Conservation (phyloP, 1,140 invertebrate species). For the Centruroides vittatus region DNA sequence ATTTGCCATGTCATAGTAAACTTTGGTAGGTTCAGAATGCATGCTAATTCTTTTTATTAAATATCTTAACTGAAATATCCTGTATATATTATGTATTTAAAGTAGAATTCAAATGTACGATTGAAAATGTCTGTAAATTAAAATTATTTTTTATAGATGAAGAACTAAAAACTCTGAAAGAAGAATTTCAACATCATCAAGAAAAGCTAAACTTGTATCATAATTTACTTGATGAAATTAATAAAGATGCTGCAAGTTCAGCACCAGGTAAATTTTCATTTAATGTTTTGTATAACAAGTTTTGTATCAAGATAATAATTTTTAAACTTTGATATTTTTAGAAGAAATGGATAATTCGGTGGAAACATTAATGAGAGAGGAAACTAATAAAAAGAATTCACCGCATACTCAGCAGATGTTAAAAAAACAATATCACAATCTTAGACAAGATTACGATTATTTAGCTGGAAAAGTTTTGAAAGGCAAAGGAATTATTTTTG, state of each 20-base stretch:
- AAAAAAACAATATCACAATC: constrained; percentile 56
- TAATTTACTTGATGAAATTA: constrained; percentile 48
- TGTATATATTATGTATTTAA: too few relatives aligned
- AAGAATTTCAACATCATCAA: constrained; percentile 84
- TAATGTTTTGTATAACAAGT: too few relatives aligned
- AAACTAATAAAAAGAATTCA: constrained; percentile 11
- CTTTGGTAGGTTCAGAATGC: too few relatives aligned
- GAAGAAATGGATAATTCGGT: constrained; percentile 21
- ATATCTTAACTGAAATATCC: too few relatives aligned
- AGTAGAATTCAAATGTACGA: too few relatives aligned
- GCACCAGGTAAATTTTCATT: too few relatives aligned
- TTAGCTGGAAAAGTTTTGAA: constrained; percentile 54
- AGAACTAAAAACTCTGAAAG: constrained; percentile 64
- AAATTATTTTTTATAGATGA: constrained; percentile 37
- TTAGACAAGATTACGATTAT: constrained; percentile 65
- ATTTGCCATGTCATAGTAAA: too few relatives aligned
- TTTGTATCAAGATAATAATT: neutral
- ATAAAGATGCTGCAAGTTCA: constrained; percentile 21
- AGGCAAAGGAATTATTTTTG: constrained; percentile 64
- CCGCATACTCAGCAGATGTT: constrained; percentile 18
- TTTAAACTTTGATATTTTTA: neutral
- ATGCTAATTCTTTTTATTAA: too few relatives aligned
- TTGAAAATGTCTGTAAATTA: neutral
- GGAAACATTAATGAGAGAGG: neutral
- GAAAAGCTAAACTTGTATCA: constrained; percentile 84